These are phyloP conservation scores for Pachypsylla venusta DNA, from an alignment of 1,140 invertebrate species.

Conservation along the genomic window DNA sequence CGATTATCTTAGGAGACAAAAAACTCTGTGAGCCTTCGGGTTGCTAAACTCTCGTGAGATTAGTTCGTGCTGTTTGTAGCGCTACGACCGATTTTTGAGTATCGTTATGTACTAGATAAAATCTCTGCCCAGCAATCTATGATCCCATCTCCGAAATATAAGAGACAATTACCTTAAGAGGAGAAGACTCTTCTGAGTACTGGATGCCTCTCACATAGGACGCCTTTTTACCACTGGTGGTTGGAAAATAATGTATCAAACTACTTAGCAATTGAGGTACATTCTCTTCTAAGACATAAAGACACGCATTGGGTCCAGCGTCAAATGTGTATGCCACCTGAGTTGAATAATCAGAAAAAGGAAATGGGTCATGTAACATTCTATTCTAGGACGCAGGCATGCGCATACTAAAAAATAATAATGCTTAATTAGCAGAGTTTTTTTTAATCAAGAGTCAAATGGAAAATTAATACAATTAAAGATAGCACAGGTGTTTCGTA, in stretches of 20 bases:
- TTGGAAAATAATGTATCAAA: constrained; percentile 57
- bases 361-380: background rate
- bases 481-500: too few species aligned
- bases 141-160: background rate
- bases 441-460: too few species aligned
- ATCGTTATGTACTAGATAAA: too few species aligned
- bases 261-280: constrained; percentile 48
- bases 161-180: background rate
- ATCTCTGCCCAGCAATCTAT: too few species aligned
- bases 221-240: constrained; percentile 29
- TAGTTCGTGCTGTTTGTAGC: too few species aligned
- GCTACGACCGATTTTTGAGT: too few species aligned
- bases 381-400: background rate
- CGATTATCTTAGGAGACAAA: too few species aligned
- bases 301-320: constrained; percentile 90
- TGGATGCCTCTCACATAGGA: constrained; percentile 42
- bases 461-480: too few species aligned
- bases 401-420: background rate
- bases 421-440: too few species aligned
- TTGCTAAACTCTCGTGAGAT: too few species aligned
- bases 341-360: constrained; percentile 1
- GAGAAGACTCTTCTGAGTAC: background rate
- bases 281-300: constrained; percentile 68
- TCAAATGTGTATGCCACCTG: constrained; percentile 91
- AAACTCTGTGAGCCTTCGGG: too few species aligned